Percentiles rank a stretch among this genome's conserved stretches.
phyloP scores from a whole-genome alignment of 1,140 invertebrate species.

The Globodera rostochiensis region DNA sequence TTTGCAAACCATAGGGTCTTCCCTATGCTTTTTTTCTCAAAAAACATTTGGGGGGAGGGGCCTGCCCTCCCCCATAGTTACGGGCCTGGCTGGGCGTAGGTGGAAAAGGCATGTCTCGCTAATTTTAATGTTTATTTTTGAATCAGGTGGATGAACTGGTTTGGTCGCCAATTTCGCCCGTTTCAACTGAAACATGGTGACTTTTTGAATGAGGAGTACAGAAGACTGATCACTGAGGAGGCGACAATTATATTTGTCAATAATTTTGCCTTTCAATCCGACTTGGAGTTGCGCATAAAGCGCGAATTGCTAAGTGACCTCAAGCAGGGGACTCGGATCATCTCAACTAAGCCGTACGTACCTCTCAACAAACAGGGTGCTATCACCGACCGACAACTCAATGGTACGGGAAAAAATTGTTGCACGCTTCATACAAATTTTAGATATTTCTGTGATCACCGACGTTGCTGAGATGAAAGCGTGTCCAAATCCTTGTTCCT shows the following conservation, averaged over 20 bases:
- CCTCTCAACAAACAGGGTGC: constrained; percentile 34
- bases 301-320: constrained; percentile 53
- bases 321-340: constrained; percentile 54
- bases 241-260: constrained; percentile 65
- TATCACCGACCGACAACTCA: constrained; percentile 57
- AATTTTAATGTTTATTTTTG: neutral
- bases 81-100: too few relatives aligned
- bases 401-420: constrained; percentile 34
- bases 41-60: too few relatives aligned
- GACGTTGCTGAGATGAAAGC: constrained; percentile 55
- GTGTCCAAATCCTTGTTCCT: constrained; percentile 57
- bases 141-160: constrained; percentile 59
- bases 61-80: too few relatives aligned
- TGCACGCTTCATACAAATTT: constrained; percentile 21
- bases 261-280: constrained; percentile 61
- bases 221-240: constrained; percentile 59
- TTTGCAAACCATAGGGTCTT: too few relatives aligned
- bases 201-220: constrained; percentile 57
- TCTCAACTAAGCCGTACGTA: constrained; percentile 60
- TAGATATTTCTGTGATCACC: constrained; percentile 57
- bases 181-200: constrained; percentile 57
- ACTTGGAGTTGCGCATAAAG: constrained; percentile 60
- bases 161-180: constrained; percentile 50
- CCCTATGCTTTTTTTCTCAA: too few relatives aligned
- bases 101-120: neutral